Evolutionary conservation across 1,140 invertebrate genomes (phyloP).

Genomic region (Drosophila lini): DNA sequence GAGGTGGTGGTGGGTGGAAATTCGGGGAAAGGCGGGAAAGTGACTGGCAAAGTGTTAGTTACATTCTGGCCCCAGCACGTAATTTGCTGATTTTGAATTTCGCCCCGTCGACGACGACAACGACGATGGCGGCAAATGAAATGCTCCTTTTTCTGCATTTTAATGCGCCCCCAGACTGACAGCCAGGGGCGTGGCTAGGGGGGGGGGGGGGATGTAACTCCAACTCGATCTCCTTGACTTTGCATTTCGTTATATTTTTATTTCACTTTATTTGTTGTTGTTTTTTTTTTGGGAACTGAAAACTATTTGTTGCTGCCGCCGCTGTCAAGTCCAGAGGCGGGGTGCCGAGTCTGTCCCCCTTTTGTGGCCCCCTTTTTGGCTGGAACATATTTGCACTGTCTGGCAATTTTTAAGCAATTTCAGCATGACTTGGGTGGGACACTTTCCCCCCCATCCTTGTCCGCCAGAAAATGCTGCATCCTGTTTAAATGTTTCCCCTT

Average conservation of each 20-base stretch:
- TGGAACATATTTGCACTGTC: conserved; percentile 81
- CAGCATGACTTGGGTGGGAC: conserved; percentile 70
- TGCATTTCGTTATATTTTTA: conserved; percentile 55
- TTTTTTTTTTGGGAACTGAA: conserved; percentile 35
- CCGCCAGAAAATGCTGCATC: conserved; percentile 58
- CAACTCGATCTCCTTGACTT: conserved; percentile 40
- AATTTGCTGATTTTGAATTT: conserved; percentile 82
- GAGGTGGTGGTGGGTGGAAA: not conserved
- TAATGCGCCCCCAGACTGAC: conserved; percentile 76
- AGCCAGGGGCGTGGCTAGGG: conserved; percentile 41
- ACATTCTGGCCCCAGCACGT: conserved; percentile 74
- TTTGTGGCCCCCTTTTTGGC: conserved; percentile 1
- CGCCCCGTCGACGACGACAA: conserved; percentile 42
- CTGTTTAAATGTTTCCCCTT: conserved; percentile 78
- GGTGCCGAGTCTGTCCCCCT: not conserved
- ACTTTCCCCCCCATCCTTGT: not conserved
- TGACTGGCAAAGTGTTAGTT: conserved; percentile 73
- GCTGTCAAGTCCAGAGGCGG: conserved; percentile 61
- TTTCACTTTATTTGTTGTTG: conserved; percentile 11
- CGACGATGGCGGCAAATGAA: conserved; percentile 66
- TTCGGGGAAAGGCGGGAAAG: not conserved
- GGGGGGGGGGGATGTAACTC: conserved; percentile 2
- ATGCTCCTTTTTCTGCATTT: conserved; percentile 76
- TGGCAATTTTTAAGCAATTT: conserved; percentile 82
- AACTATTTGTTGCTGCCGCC: conserved; percentile 78